Percentiles rank a stretch among this genome's conserved stretches.
Conservation (phyloP, 23 tunicate species). For the Aplidium turbinatum region DNA sequence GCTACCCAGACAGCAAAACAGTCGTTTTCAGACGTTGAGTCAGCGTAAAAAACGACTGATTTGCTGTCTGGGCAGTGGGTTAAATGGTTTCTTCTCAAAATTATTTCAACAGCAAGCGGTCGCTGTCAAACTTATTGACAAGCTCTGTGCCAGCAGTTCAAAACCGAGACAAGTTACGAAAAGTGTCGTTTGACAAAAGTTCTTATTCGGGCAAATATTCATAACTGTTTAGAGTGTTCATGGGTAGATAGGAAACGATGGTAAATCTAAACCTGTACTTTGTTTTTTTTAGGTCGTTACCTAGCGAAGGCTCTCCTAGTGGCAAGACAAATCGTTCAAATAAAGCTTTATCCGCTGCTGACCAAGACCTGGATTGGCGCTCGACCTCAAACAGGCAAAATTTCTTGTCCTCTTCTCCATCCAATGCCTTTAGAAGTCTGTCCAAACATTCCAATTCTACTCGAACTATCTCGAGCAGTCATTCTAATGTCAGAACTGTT, state of each 20-base stretch:
- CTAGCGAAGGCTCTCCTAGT: slow-evolving; percentile 10
- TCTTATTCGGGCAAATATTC: neutral
- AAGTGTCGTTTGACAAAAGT: neutral
- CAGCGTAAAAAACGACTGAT: too few relatives aligned
- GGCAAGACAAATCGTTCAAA: neutral
- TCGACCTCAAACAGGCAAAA: slow-evolving; percentile 18
- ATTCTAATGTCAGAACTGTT: neutral
- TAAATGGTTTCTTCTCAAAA: too few relatives aligned
- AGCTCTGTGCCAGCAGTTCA: too few relatives aligned
- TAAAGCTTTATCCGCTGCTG: slow-evolving; percentile 43
- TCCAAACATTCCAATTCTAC: slow-evolving; percentile 7
- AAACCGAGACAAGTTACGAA: too few relatives aligned
- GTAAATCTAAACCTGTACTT: neutral
- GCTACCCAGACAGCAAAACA: too few relatives aligned
- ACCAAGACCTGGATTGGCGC: slow-evolving; percentile 60
- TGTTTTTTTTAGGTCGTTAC: neutral
- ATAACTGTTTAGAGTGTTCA: neutral
- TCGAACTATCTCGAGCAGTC: neutral
- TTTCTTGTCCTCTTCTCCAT: slow-evolving; percentile 6
- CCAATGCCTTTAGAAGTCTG: slow-evolving; percentile 45
- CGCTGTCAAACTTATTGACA: too few relatives aligned
- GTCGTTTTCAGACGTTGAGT: too few relatives aligned
- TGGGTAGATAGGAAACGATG: neutral
- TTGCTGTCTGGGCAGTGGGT: too few relatives aligned
- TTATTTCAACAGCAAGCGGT: too few relatives aligned